Evolutionary conservation across 2,113 vertebrate species (phyloP).

Genomic region (Lophura nycthemera): DNA sequence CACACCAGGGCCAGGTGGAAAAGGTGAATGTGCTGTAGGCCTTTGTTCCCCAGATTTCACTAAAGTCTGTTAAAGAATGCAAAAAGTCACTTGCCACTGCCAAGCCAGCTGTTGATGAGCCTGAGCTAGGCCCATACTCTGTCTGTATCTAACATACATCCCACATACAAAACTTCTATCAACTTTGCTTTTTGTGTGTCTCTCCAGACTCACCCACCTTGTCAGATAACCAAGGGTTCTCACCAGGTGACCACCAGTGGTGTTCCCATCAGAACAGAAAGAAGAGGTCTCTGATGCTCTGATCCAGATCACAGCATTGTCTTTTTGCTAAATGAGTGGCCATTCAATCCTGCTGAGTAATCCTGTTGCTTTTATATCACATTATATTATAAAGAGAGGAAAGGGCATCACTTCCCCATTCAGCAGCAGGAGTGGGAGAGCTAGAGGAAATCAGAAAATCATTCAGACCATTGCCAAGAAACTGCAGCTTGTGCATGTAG

Average conservation of each 20-base stretch:
- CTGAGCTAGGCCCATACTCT: neutral
- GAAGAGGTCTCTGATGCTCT: neutral
- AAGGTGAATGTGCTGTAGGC: neutral
- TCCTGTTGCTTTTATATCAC: neutral
- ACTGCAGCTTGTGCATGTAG: neutral
- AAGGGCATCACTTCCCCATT: neutral
- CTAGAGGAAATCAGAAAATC: neutral
- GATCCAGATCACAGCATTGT: neutral
- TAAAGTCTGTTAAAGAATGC: neutral
- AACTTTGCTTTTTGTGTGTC: neutral
- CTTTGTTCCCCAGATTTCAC: neutral
- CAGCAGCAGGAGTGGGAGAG: neutral
- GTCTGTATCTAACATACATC: neutral
- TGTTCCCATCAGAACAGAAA: neutral
- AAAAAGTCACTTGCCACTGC: neutral
- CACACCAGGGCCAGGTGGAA: neutral
- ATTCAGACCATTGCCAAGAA: neutral
- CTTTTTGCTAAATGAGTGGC: neutral
- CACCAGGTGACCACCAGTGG: fast-evolving
- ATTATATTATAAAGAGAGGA: neutral
- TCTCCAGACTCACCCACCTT: neutral
- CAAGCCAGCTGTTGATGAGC: neutral
- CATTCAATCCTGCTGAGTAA: neutral
- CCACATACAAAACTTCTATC: neutral
- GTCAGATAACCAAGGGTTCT: neutral